A percentile compares a stretch with the other conserved stretches of the same genome.
Conservation (phyloP, 2,113 vertebrate species). For the Meles meles region DNA sequence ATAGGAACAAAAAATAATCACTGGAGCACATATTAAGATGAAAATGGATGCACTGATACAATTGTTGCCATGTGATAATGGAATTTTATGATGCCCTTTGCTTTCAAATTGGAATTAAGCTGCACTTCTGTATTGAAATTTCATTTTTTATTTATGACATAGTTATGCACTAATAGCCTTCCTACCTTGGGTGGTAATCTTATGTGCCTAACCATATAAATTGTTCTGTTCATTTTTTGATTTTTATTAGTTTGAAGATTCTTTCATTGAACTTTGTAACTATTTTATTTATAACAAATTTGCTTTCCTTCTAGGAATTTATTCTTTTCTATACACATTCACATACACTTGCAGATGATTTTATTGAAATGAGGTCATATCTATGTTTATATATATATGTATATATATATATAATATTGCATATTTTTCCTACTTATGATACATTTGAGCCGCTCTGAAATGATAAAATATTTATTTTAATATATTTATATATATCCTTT, state of each 20-base stretch:
- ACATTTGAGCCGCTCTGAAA: not conserved
- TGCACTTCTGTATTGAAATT: not conserved
- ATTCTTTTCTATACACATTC: not conserved
- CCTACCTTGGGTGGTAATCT: slow-evolving; percentile 13
- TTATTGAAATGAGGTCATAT: slow-evolving; percentile 10
- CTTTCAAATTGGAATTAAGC: slow-evolving; percentile 28
- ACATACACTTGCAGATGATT: not conserved
- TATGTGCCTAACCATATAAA: not conserved
- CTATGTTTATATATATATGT: not conserved
- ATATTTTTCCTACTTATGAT: not conserved
- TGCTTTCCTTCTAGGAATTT: slow-evolving; percentile 6
- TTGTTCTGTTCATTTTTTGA: slow-evolving; percentile 10
- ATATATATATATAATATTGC: not conserved
- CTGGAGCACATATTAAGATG: not conserved
- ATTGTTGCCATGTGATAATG: slow-evolving; percentile 1
- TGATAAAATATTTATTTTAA: not conserved
- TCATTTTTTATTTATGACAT: slow-evolving; percentile 55
- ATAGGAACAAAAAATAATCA: not conserved
- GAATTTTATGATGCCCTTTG: slow-evolving; percentile 33
- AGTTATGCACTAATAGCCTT: slow-evolving; percentile 8
- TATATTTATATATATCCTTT: not conserved
- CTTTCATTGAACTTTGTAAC: slow-evolving; percentile 5
- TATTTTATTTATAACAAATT: slow-evolving; percentile 45
- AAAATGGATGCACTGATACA: not conserved
- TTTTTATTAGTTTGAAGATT: slow-evolving; percentile 36